A percentile compares a stretch with the other conserved stretches of the same genome.
These are phyloP conservation scores for Apotomis betuletana DNA, from an alignment of 2,888 invertebrate species.

Conservation along the genomic window DNA sequence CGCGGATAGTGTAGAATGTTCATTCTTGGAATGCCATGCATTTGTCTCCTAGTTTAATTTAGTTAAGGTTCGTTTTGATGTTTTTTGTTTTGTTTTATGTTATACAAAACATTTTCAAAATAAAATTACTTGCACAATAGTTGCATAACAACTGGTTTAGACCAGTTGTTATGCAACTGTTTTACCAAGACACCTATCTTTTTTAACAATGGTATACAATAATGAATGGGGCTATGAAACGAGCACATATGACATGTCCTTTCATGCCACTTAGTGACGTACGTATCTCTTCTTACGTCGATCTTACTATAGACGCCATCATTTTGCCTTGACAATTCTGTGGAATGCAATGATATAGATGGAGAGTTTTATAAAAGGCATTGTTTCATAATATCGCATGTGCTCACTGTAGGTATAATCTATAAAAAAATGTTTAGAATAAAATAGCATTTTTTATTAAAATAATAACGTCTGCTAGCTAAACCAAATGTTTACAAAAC, in stretches of 20 bases:
- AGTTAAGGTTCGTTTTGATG: too few relatives aligned
- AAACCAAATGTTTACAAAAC: too few relatives aligned
- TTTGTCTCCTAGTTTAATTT: too few relatives aligned
- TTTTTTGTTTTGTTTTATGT: too few relatives aligned
- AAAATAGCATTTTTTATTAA: too few relatives aligned
- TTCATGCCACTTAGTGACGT: slow-evolving; percentile 3
- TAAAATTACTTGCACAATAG: too few relatives aligned
- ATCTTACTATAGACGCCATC: slow-evolving; percentile 16
- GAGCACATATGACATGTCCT: slow-evolving; percentile 5
- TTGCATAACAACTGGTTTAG: neutral
- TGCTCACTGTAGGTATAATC: neutral
- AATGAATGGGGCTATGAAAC: slow-evolving; percentile 10
- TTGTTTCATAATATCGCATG: neutral
- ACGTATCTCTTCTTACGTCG: slow-evolving; percentile 28
- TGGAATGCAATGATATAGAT: neutral
- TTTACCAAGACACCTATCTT: neutral
- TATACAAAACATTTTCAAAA: too few relatives aligned
- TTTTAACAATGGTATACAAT: slow-evolving; percentile 4
- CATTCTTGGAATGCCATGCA: too few relatives aligned
- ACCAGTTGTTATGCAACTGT: too few relatives aligned
- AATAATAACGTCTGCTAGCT: too few relatives aligned
- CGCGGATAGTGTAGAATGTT: too few relatives aligned
- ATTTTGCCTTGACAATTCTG: neutral
- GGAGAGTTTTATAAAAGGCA: neutral
- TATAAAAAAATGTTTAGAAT: too few relatives aligned